Evolutionary conservation across 2,113 vertebrate species (phyloP).

Genomic region (Toxotes jaculatrix): DNA sequence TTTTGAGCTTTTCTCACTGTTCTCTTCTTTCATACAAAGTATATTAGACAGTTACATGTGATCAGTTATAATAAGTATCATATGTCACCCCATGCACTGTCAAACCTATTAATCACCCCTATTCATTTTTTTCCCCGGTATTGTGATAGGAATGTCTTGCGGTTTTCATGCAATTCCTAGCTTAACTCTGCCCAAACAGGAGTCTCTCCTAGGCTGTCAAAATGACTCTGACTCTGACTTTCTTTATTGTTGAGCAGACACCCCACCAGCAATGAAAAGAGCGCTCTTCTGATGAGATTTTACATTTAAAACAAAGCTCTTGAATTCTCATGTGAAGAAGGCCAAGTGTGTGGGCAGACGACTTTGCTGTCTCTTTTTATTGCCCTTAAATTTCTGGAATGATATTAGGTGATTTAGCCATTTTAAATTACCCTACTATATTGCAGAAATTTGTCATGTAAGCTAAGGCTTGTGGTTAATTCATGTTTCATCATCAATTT

Average conservation of each 20-base stretch:
- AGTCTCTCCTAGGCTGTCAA: not conserved
- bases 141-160: not conserved
- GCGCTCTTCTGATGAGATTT: not conserved
- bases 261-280: not conserved
- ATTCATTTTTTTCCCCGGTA: not conserved
- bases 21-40: not conserved
- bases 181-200: not conserved
- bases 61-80: not conserved
- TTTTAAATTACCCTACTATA: not conserved
- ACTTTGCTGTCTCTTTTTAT: constrained; percentile 5
- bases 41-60: not conserved
- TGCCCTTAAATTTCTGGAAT: not conserved
- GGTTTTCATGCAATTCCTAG: not conserved
- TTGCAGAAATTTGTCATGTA: not conserved
- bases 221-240: not conserved
- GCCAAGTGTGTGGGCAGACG: not conserved
- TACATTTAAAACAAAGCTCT: not conserved
- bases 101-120: not conserved
- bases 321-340: not conserved
- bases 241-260: constrained; percentile 6
- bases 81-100: not conserved
- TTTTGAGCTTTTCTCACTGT: not conserved
- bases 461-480: not conserved
- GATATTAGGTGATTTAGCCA: not conserved
- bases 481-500: constrained; percentile 38